Evolutionary conservation across 2,888 invertebrate species (phyloP).

Genomic region (Himalopsyche anomala): DNA sequence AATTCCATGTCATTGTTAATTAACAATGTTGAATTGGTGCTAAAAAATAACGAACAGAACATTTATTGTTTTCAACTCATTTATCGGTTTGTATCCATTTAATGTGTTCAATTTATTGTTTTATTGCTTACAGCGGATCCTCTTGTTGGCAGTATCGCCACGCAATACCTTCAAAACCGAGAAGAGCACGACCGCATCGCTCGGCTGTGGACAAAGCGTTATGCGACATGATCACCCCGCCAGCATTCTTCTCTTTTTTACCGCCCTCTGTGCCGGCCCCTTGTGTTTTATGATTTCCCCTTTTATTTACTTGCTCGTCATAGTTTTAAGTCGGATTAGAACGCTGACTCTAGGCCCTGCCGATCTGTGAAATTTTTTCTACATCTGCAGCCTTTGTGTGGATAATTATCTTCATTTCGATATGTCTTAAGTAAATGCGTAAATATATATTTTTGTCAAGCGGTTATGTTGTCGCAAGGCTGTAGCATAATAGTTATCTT

Average conservation of each 20-base stretch:
- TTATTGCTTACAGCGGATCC: conserved; percentile 86
- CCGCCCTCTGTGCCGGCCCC: conserved; percentile 55
- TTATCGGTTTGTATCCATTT: too few relatives aligned
- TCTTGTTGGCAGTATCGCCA: conserved; percentile 97
- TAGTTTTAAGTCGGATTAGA: conserved; percentile 45
- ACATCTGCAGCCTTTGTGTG: conserved; percentile 49
- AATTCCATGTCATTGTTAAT: too few relatives aligned
- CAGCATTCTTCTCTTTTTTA: background rate
- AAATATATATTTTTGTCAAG: conserved; percentile 25
- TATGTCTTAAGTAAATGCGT: conserved; percentile 6
- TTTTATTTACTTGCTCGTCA: conserved; percentile 42
- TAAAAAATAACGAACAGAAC: too few relatives aligned
- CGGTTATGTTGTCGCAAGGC: conserved; percentile 2
- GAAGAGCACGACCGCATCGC: conserved; percentile 99
- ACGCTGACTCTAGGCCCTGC: conserved; percentile 44
- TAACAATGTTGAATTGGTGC: too few relatives aligned
- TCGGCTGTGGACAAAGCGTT: conserved; percentile 98
- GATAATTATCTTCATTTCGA: background rate
- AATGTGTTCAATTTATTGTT: background rate
- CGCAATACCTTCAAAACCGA: conserved; percentile 97
- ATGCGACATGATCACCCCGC: conserved; percentile 87
- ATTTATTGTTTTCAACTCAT: too few relatives aligned
- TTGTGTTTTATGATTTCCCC: conserved; percentile 54
- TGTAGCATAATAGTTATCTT: background rate
- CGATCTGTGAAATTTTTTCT: conserved; percentile 47